These are phyloP conservation scores for Priocnemis perturbator DNA, from an alignment of 2,888 invertebrate genomes.

Conservation along the genomic window DNA sequence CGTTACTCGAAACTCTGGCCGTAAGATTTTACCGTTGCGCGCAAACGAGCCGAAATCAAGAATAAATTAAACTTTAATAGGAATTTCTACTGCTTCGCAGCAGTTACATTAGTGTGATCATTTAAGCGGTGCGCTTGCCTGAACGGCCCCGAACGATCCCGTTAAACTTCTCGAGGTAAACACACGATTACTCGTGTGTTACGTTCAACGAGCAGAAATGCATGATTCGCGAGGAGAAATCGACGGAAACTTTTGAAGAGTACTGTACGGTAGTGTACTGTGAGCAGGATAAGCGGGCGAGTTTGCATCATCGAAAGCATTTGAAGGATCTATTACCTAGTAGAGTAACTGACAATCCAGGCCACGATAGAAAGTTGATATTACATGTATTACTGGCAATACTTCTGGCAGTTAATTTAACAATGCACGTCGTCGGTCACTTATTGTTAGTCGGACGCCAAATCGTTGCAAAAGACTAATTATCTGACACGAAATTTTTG, in stretches of 20 bases:
- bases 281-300: conserved; percentile 28
- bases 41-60: no score
- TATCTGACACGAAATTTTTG: no score
- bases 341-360: conserved; percentile 46
- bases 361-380: conserved; percentile 54
- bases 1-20: background rate
- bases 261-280: conserved; percentile 21
- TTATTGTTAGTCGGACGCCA: conserved; percentile 3
- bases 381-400: conserved; percentile 40
- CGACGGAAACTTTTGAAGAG: conserved; percentile 17
- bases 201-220: background rate
- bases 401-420: conserved; percentile 33
- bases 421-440: conserved; percentile 26
- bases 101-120: background rate
- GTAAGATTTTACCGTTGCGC: background rate
- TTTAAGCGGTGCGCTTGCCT: no score
- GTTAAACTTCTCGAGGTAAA: no score
- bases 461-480: conserved; percentile 13
- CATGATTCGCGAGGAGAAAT: conserved; percentile 3
- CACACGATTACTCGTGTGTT: background rate
- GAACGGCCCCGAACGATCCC: no score
- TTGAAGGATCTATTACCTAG: conserved; percentile 51
- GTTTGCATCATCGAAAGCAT: conserved; percentile 51
- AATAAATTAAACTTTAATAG: background rate
- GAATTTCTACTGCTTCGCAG: background rate